Conservation (phyloP, 2,113 vertebrate genomes). For the Tonatia bakeri region DNA sequence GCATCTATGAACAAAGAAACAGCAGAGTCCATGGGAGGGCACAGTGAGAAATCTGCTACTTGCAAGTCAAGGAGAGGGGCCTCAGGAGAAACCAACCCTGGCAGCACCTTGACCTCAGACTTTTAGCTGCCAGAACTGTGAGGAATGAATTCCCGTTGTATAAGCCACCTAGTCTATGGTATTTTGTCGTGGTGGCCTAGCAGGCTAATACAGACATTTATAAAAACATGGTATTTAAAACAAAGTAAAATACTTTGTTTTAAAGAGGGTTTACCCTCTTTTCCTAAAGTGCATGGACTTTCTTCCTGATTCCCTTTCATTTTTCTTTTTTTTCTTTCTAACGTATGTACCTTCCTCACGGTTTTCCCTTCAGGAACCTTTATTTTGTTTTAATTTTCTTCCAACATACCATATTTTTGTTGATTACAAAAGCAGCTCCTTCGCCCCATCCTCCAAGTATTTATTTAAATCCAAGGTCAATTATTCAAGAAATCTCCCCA, state of each 20-base stretch:
- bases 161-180: background rate
- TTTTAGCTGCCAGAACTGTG: background rate
- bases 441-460: background rate
- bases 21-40: background rate
- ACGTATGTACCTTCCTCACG: background rate
- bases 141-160: background rate
- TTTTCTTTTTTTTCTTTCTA: background rate
- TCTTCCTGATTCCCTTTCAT: background rate
- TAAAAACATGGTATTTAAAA: background rate
- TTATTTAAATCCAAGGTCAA: background rate
- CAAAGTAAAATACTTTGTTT: background rate
- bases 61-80: background rate
- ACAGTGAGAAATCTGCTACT: background rate
- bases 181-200: background rate
- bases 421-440: background rate
- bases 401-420: background rate
- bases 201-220: background rate
- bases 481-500: background rate
- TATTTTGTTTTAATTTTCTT: background rate
- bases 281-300: background rate
- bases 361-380: background rate
- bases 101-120: background rate
- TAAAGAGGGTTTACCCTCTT: background rate
- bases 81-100: background rate
- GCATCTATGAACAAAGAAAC: background rate